Percentiles rank a stretch among this genome's conserved stretches.
phyloP scores from a whole-genome alignment of 1,140 invertebrate species.

The Drosophila ohnishii region DNA sequence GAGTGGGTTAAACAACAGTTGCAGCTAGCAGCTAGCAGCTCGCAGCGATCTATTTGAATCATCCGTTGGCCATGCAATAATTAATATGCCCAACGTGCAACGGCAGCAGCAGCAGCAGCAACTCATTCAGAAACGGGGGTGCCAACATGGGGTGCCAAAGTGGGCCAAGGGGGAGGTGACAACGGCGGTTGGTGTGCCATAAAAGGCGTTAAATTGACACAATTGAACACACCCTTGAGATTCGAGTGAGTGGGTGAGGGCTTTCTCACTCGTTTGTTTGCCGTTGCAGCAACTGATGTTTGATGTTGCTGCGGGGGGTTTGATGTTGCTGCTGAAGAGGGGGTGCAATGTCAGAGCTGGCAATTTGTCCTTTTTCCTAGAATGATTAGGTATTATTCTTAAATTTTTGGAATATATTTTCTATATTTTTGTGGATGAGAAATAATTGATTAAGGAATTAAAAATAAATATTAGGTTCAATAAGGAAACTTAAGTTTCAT shows the following conservation, averaged over 20 bases:
- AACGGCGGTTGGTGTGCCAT: slow-evolving; percentile 48
- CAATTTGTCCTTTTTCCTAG: too few relatives aligned
- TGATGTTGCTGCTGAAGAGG: slow-evolving; percentile 13
- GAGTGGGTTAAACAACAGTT: slow-evolving; percentile 59
- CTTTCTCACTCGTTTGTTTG: slow-evolving; percentile 42
- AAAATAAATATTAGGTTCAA: too few relatives aligned
- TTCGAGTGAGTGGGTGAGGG: slow-evolving; percentile 50
- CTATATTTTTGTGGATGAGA: background rate
- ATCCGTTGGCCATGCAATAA: slow-evolving; percentile 61
- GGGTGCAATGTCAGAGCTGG: slow-evolving; percentile 45
- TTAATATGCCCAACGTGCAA: slow-evolving; percentile 77
- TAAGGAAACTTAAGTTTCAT: too few relatives aligned
- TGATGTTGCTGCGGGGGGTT: slow-evolving; percentile 32
- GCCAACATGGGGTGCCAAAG: background rate
- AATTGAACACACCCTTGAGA: slow-evolving; percentile 82
- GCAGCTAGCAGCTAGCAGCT: slow-evolving; percentile 18
- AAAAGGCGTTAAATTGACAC: slow-evolving; percentile 83
- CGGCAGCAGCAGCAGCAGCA: slow-evolving; percentile 20
- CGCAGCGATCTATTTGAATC: slow-evolving; percentile 34
- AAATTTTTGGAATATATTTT: too few relatives aligned
- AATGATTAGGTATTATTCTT: background rate
- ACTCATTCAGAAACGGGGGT: slow-evolving; percentile 12
- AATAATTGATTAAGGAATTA: background rate
- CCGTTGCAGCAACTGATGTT: slow-evolving; percentile 36
- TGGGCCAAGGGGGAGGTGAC: slow-evolving; percentile 10